Conservation (phyloP, 2,888 invertebrate genomes). For the Rhagonycha fulva region DNA sequence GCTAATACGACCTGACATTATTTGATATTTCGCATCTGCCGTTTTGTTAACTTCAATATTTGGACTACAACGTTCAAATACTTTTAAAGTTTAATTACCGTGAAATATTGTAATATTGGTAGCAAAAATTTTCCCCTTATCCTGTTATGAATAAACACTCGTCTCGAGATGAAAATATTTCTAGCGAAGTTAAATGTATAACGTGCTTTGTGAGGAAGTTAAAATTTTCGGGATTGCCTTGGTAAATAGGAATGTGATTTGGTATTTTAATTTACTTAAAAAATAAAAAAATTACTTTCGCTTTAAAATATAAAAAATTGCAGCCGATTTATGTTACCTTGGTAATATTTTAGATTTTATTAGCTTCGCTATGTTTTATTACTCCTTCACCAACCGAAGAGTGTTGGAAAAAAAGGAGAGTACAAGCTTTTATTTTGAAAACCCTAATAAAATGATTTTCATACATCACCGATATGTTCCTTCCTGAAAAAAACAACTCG, state of each 20-base stretch:
- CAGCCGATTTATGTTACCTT: background rate
- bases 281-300: background rate
- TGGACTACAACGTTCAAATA: slow-evolving; percentile 26
- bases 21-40: slow-evolving; percentile 31
- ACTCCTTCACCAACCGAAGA: slow-evolving; percentile 7
- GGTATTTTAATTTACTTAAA: background rate
- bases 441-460: slow-evolving; percentile 17
- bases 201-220: background rate
- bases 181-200: background rate
- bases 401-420: slow-evolving; percentile 2
- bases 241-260: background rate
- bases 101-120: slow-evolving; percentile 27
- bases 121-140: background rate
- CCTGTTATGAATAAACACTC: slow-evolving; percentile 6
- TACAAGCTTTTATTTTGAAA: slow-evolving; percentile 17
- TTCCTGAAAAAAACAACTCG: background rate
- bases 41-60: slow-evolving; percentile 32
- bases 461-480: slow-evolving; percentile 13
- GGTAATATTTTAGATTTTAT: slow-evolving; percentile 6
- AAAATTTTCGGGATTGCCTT: background rate
- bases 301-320: background rate
- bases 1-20: slow-evolving; percentile 31
- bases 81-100: slow-evolving; percentile 33
- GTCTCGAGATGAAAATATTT: slow-evolving; percentile 2
- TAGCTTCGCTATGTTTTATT: slow-evolving; percentile 13